These are phyloP conservation scores for Alosa sapidissima DNA, from an alignment of 2,797 vertebrate species.

Conservation along the genomic window DNA sequence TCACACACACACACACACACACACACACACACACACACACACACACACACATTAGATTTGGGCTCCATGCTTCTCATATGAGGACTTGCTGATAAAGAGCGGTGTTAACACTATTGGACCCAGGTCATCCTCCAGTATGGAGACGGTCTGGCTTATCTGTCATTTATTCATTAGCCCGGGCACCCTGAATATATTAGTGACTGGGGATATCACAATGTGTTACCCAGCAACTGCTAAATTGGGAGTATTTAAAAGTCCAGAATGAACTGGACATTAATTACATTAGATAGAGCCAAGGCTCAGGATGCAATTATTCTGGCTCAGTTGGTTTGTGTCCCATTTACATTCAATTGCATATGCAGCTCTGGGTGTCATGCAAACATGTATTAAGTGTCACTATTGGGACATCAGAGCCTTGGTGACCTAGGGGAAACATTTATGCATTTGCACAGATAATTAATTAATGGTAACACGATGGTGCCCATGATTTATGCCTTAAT, in stretches of 20 bases:
- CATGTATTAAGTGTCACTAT: background rate
- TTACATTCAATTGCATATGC: slow-evolving; percentile 2
- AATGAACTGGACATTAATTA: background rate
- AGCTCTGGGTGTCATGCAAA: background rate
- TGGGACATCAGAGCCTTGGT: background rate
- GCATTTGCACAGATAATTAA: slow-evolving; percentile 2
- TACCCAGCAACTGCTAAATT: slow-evolving; percentile 5
- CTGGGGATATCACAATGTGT: background rate
- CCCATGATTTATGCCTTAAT: background rate
- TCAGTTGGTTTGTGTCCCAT: background rate
- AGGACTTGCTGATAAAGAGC: background rate
- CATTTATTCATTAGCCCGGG: slow-evolving; percentile 4
- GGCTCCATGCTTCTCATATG: background rate
- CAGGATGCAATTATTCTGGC: background rate
- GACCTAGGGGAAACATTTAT: slow-evolving; percentile 11
- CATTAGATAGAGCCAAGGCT: background rate
- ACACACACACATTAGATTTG: background rate
- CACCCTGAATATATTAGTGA: background rate
- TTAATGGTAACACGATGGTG: background rate
- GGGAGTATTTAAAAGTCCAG: background rate
- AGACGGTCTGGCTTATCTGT: slow-evolving; percentile 1
- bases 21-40: slow-evolving; percentile 23
- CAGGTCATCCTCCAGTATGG: background rate
- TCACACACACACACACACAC: slow-evolving; percentile 21
- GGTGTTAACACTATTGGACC: background rate